Evolutionary conservation across 2,797 vertebrate genomes (phyloP).

Genomic region (Echeneis naucrates): DNA sequence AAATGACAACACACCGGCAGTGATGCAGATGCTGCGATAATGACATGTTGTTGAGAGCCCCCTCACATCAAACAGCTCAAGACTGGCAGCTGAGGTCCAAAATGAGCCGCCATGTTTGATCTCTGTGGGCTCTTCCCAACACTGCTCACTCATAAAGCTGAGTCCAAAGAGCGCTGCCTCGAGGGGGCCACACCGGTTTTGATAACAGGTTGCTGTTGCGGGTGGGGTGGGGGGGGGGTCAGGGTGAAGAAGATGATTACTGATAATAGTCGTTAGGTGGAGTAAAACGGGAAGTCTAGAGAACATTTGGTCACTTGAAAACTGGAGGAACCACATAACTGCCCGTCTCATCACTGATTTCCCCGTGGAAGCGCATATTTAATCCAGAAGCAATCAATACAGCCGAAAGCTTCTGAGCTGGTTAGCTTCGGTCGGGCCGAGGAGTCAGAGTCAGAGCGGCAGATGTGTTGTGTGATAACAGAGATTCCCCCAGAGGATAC

Average conservation of each 20-base stretch:
- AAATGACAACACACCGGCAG: neutral
- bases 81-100: slow-evolving; percentile 27
- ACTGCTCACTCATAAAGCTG: slow-evolving; percentile 43
- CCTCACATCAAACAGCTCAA: slow-evolving; percentile 42
- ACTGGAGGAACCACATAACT: slow-evolving; percentile 1
- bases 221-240: slow-evolving; percentile 31
- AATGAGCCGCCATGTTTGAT: slow-evolving; percentile 55
- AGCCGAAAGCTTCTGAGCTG: slow-evolving; percentile 41
- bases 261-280: slow-evolving; percentile 2
- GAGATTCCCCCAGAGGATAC: slow-evolving; percentile 66
- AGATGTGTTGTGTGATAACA: slow-evolving; percentile 67
- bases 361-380: neutral
- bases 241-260: slow-evolving; percentile 33
- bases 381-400: slow-evolving; percentile 46
- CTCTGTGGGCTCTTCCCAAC: slow-evolving; percentile 37
- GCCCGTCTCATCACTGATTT: slow-evolving; percentile 10
- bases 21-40: slow-evolving; percentile 25
- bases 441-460: slow-evolving; percentile 54
- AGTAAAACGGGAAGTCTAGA: neutral
- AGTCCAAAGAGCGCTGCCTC: slow-evolving; percentile 60
- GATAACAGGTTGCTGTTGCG: slow-evolving; percentile 59
- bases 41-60: slow-evolving; percentile 8
- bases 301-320: slow-evolving; percentile 10
- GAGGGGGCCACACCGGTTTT: slow-evolving; percentile 48
- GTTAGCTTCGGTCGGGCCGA: slow-evolving; percentile 7